phyloP scores from a whole-genome alignment of 2,797 vertebrate species.

The Corythornis leucogaster region DNA sequence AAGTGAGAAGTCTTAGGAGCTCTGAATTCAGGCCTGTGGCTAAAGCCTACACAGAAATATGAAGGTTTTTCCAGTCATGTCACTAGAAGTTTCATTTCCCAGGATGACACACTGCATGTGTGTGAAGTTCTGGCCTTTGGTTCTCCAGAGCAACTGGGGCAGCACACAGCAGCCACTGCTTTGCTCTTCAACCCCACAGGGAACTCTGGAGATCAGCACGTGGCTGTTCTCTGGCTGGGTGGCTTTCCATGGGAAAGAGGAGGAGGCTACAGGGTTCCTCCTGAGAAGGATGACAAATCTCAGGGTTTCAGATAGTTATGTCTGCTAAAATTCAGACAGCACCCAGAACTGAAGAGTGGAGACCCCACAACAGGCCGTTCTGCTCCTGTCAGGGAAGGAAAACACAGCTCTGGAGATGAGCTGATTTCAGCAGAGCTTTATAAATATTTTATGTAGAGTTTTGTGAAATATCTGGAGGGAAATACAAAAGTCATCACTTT shows the following conservation, averaged over 20 bases:
- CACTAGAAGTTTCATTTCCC: background rate
- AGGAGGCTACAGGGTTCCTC: background rate
- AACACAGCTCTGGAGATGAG: background rate
- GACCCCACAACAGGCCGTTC: background rate
- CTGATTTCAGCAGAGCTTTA: background rate
- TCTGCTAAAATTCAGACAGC: background rate
- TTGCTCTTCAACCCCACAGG: rapidly evolving
- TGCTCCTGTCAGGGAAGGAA: background rate
- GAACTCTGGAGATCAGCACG: background rate
- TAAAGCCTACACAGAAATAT: background rate
- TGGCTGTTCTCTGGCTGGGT: background rate
- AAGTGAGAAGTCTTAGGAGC: background rate
- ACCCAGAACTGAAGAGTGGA: background rate
- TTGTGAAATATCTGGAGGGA: background rate
- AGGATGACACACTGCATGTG: background rate
- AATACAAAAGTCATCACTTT: constrained; percentile 2
- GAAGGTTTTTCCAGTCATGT: background rate
- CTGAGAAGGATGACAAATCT: background rate
- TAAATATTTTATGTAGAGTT: background rate
- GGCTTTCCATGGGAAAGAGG: background rate
- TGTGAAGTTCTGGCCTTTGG: background rate
- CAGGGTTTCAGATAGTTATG: background rate
- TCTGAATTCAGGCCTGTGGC: background rate
- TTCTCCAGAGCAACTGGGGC: background rate
- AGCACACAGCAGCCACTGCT: background rate